A percentile compares a stretch with the other conserved stretches of the same genome.
Evolutionary conservation across 2,888 invertebrate genomes (phyloP).

Genomic region (Oasisia sp.): DNA sequence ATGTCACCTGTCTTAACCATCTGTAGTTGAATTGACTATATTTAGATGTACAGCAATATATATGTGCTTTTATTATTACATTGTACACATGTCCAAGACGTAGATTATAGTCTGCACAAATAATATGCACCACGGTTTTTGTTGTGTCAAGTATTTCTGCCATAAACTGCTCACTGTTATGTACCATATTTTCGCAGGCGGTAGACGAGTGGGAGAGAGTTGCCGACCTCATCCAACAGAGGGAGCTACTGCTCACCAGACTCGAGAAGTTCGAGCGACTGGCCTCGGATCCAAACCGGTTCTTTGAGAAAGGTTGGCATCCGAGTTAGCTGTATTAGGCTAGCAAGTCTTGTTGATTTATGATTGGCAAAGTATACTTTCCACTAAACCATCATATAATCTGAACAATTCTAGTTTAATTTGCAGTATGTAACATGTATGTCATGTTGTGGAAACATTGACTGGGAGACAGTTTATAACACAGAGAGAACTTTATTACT

Average conservation of each 20-base stretch:
- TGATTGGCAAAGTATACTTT: background rate
- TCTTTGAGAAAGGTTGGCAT: conserved; percentile 59
- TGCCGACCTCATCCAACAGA: conserved; percentile 54
- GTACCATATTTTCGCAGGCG: conserved; percentile 47
- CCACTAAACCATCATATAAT: background rate
- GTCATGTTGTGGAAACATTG: no score
- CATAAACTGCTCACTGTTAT: background rate
- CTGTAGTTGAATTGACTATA: no score
- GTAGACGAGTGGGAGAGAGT: conserved; percentile 62
- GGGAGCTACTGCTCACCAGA: conserved; percentile 59
- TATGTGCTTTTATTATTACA: background rate
- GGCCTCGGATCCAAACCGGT: conserved; percentile 65
- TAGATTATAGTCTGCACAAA: background rate
- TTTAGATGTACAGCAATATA: background rate
- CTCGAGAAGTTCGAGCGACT: conserved; percentile 64
- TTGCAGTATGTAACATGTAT: no score
- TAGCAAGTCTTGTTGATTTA: background rate
- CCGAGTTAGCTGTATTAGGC: background rate
- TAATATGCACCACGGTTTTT: background rate
- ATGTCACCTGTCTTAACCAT: no score
- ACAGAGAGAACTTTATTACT: no score
- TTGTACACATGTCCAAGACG: background rate
- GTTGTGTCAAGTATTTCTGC: background rate
- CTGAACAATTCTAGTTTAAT: background rate
- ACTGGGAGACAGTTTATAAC: no score